A percentile compares a stretch with the other conserved stretches of the same genome.
Conservation (phyloP, 2,888 invertebrate genomes). For the Synanthedon myopaeformis region DNA sequence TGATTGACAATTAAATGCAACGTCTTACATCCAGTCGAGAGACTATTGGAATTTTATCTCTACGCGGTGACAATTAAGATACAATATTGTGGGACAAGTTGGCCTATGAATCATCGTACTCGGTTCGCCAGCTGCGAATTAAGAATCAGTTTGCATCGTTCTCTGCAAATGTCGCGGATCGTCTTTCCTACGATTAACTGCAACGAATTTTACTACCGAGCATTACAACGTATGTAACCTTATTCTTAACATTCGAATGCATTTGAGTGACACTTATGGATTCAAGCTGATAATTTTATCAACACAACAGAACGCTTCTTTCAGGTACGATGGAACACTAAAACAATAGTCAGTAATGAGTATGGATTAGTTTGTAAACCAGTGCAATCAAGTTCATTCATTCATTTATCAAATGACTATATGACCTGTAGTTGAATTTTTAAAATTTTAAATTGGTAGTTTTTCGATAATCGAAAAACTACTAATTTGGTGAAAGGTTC, state of each 20-base stretch:
- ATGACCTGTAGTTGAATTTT: too few relatives aligned
- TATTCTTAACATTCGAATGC: too few relatives aligned
- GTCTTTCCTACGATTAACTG: conserved; percentile 21
- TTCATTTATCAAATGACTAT: too few relatives aligned
- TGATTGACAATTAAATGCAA: conserved; percentile 21
- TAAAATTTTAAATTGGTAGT: too few relatives aligned
- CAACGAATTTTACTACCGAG: too few relatives aligned
- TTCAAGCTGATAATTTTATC: not conserved
- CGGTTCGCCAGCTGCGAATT: conserved; percentile 46
- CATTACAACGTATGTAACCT: too few relatives aligned
- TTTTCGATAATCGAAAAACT: too few relatives aligned
- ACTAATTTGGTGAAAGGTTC: too few relatives aligned
- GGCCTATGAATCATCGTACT: conserved; percentile 45
- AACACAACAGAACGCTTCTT: not conserved
- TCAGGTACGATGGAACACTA: too few relatives aligned
- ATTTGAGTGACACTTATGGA: not conserved
- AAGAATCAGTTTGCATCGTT: conserved; percentile 47
- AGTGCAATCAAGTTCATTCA: too few relatives aligned
- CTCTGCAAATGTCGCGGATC: conserved; percentile 36
- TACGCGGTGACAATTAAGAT: conserved; percentile 18
- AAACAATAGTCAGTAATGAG: too few relatives aligned
- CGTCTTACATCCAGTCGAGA: conserved; percentile 27
- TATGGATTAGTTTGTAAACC: too few relatives aligned
- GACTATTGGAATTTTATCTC: conserved; percentile 33
- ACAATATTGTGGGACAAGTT: conserved; percentile 20